Percentiles rank a stretch among this genome's conserved stretches.
These are phyloP conservation scores for Pyxicephalus adspersus DNA, from an alignment of 2,113 vertebrate species.

Conservation along the genomic window DNA sequence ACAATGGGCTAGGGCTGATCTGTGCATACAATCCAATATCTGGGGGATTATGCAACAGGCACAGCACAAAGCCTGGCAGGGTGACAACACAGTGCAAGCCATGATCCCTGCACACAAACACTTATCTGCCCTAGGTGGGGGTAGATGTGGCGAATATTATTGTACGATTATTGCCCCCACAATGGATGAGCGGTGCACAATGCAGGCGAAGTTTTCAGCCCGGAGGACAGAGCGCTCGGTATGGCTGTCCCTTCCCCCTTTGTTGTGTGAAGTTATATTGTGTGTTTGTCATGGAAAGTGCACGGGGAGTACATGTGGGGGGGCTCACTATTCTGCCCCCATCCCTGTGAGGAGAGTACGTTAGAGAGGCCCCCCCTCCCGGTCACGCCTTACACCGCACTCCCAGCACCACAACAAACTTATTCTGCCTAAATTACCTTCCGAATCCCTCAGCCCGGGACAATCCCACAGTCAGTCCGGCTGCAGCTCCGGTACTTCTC, in stretches of 20 bases:
- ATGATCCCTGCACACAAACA: too few relatives aligned
- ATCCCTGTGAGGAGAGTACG: slow-evolving; percentile 12
- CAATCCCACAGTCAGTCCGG: background rate
- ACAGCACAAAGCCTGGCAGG: background rate
- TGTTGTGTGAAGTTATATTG: slow-evolving; percentile 34
- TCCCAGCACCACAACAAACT: slow-evolving; percentile 41
- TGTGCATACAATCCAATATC: background rate
- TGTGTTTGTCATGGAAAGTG: slow-evolving; percentile 6
- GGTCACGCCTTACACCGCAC: slow-evolving; percentile 31
- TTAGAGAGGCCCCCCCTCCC: background rate
- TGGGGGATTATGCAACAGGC: slow-evolving; percentile 40
- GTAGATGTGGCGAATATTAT: too few relatives aligned
- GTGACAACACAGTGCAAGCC: background rate
- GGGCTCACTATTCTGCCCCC: background rate
- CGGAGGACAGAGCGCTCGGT: background rate
- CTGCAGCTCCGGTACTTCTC: background rate
- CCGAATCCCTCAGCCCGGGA: background rate
- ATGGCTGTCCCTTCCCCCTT: slow-evolving; percentile 6
- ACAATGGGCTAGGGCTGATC: background rate
- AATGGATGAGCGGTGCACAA: too few relatives aligned
- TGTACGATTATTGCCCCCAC: too few relatives aligned
- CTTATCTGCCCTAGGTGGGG: too few relatives aligned
- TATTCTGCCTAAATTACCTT: fast-evolving
- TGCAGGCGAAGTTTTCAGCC: slow-evolving; percentile 12
- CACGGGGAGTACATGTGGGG: background rate